Percentiles rank a stretch among this genome's conserved stretches.
These are phyloP conservation scores for Hyphantria cunea DNA, from an alignment of 1,140 invertebrate genomes.

Conservation along the genomic window DNA sequence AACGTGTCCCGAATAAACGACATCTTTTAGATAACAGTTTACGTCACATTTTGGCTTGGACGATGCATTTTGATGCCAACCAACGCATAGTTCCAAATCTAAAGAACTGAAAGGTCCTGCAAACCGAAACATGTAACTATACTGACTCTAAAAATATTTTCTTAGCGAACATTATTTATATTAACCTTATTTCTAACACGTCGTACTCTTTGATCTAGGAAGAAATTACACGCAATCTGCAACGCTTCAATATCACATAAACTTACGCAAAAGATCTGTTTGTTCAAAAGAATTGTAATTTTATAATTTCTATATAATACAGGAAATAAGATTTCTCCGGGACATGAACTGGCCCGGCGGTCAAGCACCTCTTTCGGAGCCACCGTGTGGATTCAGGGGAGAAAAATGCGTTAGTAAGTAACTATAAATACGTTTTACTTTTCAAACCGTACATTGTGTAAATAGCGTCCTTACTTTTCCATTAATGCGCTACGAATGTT, in stretches of 20 bases:
- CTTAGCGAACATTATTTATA: constrained; percentile 7
- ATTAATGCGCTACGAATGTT: constrained; percentile 48
- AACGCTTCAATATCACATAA: background rate
- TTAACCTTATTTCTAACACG: constrained; percentile 11
- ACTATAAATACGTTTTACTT: background rate
- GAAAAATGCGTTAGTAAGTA: constrained; percentile 95
- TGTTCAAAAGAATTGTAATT: constrained; percentile 6
- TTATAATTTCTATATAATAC: constrained; percentile 38
- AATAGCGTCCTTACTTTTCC: constrained; percentile 10
- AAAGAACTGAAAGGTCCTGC: constrained; percentile 28
- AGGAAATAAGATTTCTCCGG: constrained; percentile 87
- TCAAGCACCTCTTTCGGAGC: constrained; percentile 94
- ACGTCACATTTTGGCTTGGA: constrained; percentile 49
- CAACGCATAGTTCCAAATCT: constrained; percentile 31
- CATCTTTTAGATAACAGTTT: constrained; percentile 38
- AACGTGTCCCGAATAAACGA: constrained; percentile 42
- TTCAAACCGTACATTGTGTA: background rate
- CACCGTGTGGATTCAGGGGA: constrained; percentile 94
- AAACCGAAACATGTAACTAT: constrained; percentile 19
- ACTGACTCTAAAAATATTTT: background rate
- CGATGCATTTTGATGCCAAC: constrained; percentile 49
- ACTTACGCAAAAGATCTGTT: constrained; percentile 1
- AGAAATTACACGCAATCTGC: constrained; percentile 7
- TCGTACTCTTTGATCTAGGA: constrained; percentile 13
- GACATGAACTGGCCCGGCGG: constrained; percentile 90